A percentile compares a stretch with the other conserved stretches of the same genome.
Evolutionary conservation across 1,140 invertebrate species (phyloP).

Genomic region (Wasmannia auropunctata): DNA sequence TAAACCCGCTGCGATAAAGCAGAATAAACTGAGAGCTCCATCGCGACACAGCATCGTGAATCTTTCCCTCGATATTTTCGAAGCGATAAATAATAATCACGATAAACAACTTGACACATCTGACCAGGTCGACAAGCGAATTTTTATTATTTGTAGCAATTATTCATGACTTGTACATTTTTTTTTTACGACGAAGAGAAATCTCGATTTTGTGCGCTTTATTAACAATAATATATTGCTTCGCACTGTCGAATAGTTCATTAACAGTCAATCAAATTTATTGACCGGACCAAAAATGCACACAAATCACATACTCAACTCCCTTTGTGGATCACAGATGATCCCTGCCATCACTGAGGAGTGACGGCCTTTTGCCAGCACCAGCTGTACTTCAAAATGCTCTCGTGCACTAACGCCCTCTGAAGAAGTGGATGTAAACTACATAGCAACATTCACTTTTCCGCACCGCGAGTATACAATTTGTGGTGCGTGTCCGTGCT

Average conservation of each 20-base stretch:
- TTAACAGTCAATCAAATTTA: not conserved
- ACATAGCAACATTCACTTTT: too few relatives aligned
- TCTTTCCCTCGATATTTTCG: not conserved
- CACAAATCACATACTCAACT: too few relatives aligned
- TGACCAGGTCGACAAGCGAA: not conserved
- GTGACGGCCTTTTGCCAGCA: too few relatives aligned
- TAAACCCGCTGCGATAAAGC: slow-evolving; percentile 63
- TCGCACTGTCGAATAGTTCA: not conserved
- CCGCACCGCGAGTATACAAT: too few relatives aligned
- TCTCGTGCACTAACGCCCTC: too few relatives aligned
- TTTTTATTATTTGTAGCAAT: not conserved
- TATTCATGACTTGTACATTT: not conserved
- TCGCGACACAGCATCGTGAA: slow-evolving; percentile 69
- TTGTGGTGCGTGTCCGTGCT: too few relatives aligned
- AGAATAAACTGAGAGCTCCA: slow-evolving; percentile 74
- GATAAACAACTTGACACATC: not conserved
- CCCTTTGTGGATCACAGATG: too few relatives aligned
- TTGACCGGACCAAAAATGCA: too few relatives aligned
- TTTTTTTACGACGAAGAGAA: not conserved
- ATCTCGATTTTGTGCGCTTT: not conserved
- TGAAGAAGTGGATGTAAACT: too few relatives aligned
- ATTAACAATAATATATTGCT: not conserved
- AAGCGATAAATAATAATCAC: not conserved
- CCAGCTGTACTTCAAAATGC: too few relatives aligned
- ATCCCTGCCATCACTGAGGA: too few relatives aligned